Evolutionary conservation across 92 coral and sea anemone species (phyloP), one percentile per base, ranked within the genome.

Genomic region (Blastomussa wellsi): DNA sequence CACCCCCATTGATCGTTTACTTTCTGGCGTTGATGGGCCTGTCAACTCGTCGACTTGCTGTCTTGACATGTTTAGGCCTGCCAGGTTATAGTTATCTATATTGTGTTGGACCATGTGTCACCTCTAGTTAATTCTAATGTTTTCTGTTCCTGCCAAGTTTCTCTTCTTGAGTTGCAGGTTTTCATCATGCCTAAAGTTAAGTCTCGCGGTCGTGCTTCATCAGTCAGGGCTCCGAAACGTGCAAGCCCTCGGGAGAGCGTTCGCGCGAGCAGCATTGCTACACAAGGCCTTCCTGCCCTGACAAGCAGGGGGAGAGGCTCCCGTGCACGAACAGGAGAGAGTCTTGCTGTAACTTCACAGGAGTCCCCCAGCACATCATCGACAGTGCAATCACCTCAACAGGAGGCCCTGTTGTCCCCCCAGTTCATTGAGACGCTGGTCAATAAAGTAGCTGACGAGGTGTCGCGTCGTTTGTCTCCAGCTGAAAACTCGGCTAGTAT

Each of bases 371-470:
- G 57, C 57, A 51, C 2, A 55, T 8, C 28, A 3, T 5, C 6
- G 0, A 55, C 26, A 17, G 26, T 0, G 1, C 71, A 65, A 8
- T 15, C 37, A 29, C 7, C 71, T 1, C 71, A 28, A 65, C 37
- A 0, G 15, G 71, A 77, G 26, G 32, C 70, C 33, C n/a, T 33
- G 81, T 16, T 77, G 62, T 55, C 70, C 15, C 47, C 81, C 19
- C 69, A 77, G 70, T 31, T 77, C 11, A 77, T 57, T 44, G 81
- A 77, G 51, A 32, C 81, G 3, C 81, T 77, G 16, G 57, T 55
- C 11, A 77, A 48, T 49, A 15, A 70, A 7, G 81, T 77, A 15
- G 81, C 81, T 0, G 81, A 55, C 28, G 81, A 53, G 48, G 81
- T 77, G 24, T 77, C 81, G 7, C 69, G 81, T n/a, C 49, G 51